phyloP scores from a whole-genome alignment of 2,113 vertebrate genomes.

The Xiphophorus couchianus region DNA sequence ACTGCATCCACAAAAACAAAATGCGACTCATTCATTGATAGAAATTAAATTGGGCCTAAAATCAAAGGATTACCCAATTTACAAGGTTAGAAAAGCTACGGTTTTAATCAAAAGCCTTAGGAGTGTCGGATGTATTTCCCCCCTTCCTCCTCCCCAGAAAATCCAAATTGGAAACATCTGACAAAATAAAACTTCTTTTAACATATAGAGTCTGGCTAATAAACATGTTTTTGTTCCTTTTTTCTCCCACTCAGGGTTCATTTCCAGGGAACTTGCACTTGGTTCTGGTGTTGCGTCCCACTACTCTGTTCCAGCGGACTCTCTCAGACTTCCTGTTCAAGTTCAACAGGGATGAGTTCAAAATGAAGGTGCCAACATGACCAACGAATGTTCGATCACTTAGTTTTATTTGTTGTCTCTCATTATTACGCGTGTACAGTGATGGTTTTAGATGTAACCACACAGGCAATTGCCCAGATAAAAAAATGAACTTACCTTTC shows the following conservation, averaged over 20 bases:
- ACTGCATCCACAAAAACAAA: too few species aligned
- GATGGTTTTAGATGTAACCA: not conserved
- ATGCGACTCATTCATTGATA: too few species aligned
- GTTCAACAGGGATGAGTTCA: constrained; percentile 95
- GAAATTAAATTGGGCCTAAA: too few species aligned
- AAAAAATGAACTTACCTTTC: not conserved
- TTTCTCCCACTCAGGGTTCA: constrained; percentile 80
- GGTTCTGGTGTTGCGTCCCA: constrained; percentile 92
- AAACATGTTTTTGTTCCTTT: not conserved
- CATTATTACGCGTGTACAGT: not conserved
- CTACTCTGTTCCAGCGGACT: constrained; percentile 88
- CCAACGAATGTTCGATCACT: not conserved
- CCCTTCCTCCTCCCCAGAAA: too few species aligned
- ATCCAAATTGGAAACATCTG: not conserved
- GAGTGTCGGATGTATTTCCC: too few species aligned
- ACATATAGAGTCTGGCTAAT: not conserved
- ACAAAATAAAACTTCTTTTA: not conserved
- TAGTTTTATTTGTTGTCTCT: not conserved
- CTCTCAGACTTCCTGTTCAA: constrained; percentile 92
- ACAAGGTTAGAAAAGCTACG: not conserved
- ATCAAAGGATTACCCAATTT: not conserved
- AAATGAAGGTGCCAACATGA: constrained; percentile 89
- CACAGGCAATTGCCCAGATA: not conserved
- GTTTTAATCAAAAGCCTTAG: not conserved
- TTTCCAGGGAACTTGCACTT: constrained; percentile 93